A percentile compares a stretch with the other conserved stretches of the same genome.
Conservation (phyloP, 2,113 vertebrate species). For the Oplegnathus fasciatus region DNA sequence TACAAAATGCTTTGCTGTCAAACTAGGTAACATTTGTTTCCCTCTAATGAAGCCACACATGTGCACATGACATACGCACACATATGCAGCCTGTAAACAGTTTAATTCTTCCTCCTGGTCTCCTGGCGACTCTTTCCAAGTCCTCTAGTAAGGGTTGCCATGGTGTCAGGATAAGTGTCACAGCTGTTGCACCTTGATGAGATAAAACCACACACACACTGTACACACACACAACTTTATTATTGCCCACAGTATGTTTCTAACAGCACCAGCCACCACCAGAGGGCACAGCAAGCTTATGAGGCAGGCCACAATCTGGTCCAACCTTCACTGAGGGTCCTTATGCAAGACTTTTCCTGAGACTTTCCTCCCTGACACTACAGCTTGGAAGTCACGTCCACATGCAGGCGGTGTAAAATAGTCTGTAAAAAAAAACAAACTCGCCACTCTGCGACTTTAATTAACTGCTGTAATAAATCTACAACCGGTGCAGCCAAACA, state of each 20-base stretch:
- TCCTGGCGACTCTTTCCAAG: constrained; percentile 19
- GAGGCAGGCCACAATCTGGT: neutral
- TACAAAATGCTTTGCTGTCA: neutral
- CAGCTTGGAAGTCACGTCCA: constrained; percentile 34
- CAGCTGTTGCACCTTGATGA: constrained; percentile 49
- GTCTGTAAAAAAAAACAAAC: neutral
- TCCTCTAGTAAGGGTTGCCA: constrained; percentile 18
- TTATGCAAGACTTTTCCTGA: constrained; percentile 13
- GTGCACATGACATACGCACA: neutral
- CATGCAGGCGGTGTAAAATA: constrained; percentile 27
- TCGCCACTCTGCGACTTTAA: neutral
- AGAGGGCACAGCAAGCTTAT: constrained; percentile 41
- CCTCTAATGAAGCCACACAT: neutral
- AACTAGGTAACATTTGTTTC: neutral
- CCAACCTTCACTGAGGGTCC: neutral
- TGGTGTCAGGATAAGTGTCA: constrained; percentile 42
- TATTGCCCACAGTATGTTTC: neutral
- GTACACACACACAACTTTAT: neutral
- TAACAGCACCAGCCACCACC: constrained; percentile 25
- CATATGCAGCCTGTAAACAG: constrained; percentile 18
- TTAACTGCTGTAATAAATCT: neutral
- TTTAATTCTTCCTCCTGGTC: constrained; percentile 6
- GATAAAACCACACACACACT: constrained; percentile 23
- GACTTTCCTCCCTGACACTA: neutral
- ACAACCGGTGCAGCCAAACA: no score